Evolutionary conservation across 1,140 invertebrate species (phyloP), one percentile per base, ranked within the genome.

Genomic region (Zaprionus kolodkinae): DNA sequence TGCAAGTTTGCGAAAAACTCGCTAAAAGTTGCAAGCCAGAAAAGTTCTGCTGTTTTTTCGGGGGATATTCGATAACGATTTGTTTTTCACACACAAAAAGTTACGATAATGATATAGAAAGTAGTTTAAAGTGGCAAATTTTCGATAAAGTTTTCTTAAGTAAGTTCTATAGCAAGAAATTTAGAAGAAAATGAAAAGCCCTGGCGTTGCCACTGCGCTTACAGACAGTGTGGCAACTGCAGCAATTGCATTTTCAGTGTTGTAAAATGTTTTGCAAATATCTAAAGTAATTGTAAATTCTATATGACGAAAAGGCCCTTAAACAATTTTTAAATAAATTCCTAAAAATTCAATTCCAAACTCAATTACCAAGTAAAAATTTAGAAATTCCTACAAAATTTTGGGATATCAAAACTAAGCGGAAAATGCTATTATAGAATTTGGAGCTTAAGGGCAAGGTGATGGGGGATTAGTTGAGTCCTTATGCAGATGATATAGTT

Each of bases 1-100:
- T 15, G 38, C 38, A 40, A 40, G 38, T 40, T 40, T 40, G 40
- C n/a, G 15, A 43, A 43, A 45, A 43, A 43, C 40, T 43, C 40
- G 6, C 40, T 5, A 7, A 43, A 15, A 45, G 40, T 45, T 15
- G n/a, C n/a, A 6, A 15, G n/a, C 40, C n/a, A 45, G 1, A 13
- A 15, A 45, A 45, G 38, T 40, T 40, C 38, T 40, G 5, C 4
- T 40, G 38, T 40, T 40, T 43, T 12, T 38, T 7, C 7, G 7
- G 9, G 1, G 7, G 7, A 15, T 15, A 45, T 45, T 15, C 40
- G 7, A 45, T 45, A 45, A 45, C 40, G 40, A 45, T 45, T 45
- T 45, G n/a, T 45, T 15, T 45, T 9, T 45, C 7, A 15, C 6
- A 15, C n/a, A 15, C 40, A 15, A 45, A 45, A 13, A 15, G 40